These are phyloP conservation scores for Daphoenositta chrysoptera DNA, from an alignment of 2,113 vertebrate genomes.

Conservation along the genomic window DNA sequence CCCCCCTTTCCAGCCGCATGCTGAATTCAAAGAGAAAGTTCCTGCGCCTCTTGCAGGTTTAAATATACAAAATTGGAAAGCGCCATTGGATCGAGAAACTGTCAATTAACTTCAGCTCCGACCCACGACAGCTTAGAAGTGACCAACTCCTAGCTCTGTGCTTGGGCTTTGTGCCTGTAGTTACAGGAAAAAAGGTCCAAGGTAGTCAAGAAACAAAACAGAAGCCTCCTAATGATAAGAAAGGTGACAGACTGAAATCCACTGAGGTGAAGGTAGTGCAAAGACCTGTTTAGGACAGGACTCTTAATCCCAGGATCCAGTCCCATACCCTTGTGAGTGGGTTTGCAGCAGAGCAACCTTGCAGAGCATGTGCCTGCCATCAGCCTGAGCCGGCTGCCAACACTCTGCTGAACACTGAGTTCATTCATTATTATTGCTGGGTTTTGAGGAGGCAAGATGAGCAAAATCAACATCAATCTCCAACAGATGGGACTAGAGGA, in stretches of 20 bases:
- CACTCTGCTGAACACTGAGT: neutral
- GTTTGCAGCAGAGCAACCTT: neutral
- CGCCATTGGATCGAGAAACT: no score
- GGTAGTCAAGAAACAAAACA: neutral
- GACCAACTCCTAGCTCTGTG: neutral
- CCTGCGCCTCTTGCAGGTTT: no score
- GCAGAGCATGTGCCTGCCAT: neutral
- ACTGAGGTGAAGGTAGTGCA: neutral
- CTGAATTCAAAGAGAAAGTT: no score
- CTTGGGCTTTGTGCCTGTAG: neutral
- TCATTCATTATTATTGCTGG: conserved; percentile 27
- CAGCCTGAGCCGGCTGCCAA: neutral
- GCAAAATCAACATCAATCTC: neutral
- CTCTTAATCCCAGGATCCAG: neutral
- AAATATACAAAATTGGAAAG: no score
- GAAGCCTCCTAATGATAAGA: neutral
- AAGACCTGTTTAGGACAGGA: neutral
- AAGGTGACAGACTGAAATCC: neutral
- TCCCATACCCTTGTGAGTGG: neutral
- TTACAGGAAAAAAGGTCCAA: neutral
- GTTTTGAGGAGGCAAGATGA: neutral
- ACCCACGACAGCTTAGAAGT: no score
- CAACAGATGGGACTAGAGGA: conserved; percentile 45
- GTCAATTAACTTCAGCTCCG: no score
- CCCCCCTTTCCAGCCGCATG: no score